Base-by-base conservation (phyloP, 2,888 invertebrate species). In the Pheosia gnoma region DNA sequence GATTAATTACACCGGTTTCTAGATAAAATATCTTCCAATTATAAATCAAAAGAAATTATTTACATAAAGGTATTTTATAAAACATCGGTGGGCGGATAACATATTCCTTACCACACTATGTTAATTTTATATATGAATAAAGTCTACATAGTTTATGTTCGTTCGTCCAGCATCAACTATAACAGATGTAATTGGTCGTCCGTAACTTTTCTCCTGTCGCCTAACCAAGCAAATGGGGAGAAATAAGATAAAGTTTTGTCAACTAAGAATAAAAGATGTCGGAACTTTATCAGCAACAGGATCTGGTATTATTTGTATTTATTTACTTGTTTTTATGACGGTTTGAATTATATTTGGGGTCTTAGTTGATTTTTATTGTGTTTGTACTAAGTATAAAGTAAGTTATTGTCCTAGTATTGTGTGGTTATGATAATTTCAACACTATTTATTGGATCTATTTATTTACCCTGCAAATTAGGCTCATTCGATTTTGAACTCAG, bases 241-340 rank as follows among this genome's bases (percentile, higher is more conserved):
- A 84, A 80, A 78, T 82, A 78, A 65, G 68, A 58, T 59, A 68
- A 84, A 85, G 74, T 83, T 82, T 74, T 62, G 60, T 70, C 78
- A 78, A 80, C 79, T 77, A 81, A 78, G 78, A 79, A 83, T 79
- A 79, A 81, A 78, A 75, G 70, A 76, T 75, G 68, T 65, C 63
- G 54, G 59, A 71, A 78, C 68, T 74, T 75, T 70, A 61, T 13
- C 47, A 45, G 56, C 61, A 58, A 57, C 58, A 67, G 58, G 58
- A 65, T 65, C 65, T 66, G 62, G 65, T 70, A 59, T 62, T 67
- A 70, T 38, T 65, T 71, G 65, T 73, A 61, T 68, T 55, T 77
- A 70, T 74, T 75, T 73, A 69, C 75, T 77, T 73, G 63, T 74
- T 76, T 68, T 72, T 70, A 68, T 66, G 65, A 67, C 61, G 53